Evolutionary conservation across 2,113 vertebrate genomes (phyloP).

Genomic region (Diadophis punctatus): DNA sequence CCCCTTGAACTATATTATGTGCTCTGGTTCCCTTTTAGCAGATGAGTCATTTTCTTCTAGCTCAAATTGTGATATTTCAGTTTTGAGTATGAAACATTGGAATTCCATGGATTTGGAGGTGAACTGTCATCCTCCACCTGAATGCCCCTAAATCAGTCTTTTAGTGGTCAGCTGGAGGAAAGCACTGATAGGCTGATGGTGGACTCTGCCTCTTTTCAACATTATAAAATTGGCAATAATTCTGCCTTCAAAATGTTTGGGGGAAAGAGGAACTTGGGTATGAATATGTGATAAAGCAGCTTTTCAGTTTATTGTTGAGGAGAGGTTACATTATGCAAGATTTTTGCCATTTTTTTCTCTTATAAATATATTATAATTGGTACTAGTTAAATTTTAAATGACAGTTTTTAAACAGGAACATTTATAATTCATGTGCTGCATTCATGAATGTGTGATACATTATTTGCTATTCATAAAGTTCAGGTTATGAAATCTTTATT

Average conservation of each 20-base stretch:
- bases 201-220: neutral
- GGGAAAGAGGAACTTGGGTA: neutral
- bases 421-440: neutral
- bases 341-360: neutral
- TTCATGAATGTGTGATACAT: neutral
- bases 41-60: neutral
- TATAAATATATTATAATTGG: neutral
- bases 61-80: neutral
- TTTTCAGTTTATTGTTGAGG: neutral
- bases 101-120: neutral
- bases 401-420: neutral
- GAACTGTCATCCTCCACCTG: neutral
- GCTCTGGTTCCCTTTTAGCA: neutral
- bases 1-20: neutral
- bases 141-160: neutral
- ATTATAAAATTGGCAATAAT: neutral
- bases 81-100: neutral
- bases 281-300: neutral
- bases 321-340: neutral
- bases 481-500: neutral
- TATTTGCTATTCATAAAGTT: neutral
- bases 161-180: neutral
- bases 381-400: slow-evolving; percentile 3
- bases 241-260: neutral
- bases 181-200: neutral